phyloP scores from a whole-genome alignment of 2,797 vertebrate species.

The Urosaurus nigricauda region DNA sequence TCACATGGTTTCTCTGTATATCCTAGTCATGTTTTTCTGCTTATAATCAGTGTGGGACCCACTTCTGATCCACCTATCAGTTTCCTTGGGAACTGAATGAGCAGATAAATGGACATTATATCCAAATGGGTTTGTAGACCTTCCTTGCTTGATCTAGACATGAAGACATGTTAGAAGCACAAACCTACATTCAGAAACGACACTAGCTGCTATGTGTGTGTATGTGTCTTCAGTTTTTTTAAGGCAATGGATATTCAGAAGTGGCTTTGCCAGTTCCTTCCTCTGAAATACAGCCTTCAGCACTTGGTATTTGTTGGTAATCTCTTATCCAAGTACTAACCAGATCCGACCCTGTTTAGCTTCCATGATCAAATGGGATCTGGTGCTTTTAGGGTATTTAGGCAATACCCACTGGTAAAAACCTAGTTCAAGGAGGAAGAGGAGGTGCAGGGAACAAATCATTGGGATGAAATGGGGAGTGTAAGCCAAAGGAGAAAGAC shows the following conservation, averaged over 20 bases:
- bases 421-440: background rate
- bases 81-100: background rate
- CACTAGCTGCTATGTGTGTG: background rate
- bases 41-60: background rate
- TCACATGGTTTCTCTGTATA: background rate
- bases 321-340: too few relatives aligned
- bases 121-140: background rate
- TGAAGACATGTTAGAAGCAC: background rate
- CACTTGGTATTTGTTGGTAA: too few relatives aligned
- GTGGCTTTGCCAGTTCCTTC: too few relatives aligned
- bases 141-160: background rate
- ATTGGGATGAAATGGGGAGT: background rate
- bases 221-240: too few relatives aligned
- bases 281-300: too few relatives aligned
- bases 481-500: background rate
- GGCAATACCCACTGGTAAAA: background rate
- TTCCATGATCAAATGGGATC: too few relatives aligned
- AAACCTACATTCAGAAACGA: background rate
- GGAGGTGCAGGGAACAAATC: background rate
- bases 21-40: background rate
- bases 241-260: too few relatives aligned
- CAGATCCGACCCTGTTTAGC: too few relatives aligned
- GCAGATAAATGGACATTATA: background rate
- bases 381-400: too few relatives aligned
- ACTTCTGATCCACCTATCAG: background rate